A percentile compares a stretch with the other conserved stretches of the same genome.
These are phyloP conservation scores for Pseudolycoriella hygida DNA, from an alignment of 2,888 invertebrate species.

Conservation along the genomic window DNA sequence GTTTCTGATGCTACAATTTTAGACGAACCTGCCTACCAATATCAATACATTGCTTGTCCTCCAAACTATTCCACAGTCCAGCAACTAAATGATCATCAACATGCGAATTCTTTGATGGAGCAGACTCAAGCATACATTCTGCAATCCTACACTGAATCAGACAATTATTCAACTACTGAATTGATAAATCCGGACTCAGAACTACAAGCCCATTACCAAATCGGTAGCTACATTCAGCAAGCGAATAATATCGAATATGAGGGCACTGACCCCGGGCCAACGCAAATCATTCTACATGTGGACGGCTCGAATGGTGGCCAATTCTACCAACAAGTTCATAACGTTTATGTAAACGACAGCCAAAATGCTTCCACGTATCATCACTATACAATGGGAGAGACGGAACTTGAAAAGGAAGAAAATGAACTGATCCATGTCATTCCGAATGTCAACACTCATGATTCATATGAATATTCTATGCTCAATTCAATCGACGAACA, in stretches of 20 bases:
- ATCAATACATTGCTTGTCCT: too few relatives aligned
- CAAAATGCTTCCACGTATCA: not conserved
- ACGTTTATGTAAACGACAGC: not conserved
- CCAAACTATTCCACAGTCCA: too few relatives aligned
- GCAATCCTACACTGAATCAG: not conserved
- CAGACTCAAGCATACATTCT: slow-evolving; percentile 2
- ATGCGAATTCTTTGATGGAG: not conserved
- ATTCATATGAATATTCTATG: not conserved
- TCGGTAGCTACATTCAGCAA: not conserved
- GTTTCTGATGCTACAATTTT: too few relatives aligned
- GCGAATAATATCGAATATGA: not conserved
- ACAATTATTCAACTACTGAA: not conserved
- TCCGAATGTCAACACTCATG: not conserved
- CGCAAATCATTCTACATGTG: not conserved
- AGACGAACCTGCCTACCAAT: too few relatives aligned
- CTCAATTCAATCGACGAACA: not conserved
- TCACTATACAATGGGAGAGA: not conserved
- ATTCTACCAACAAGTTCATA: slow-evolving; percentile 3
- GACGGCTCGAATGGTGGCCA: slow-evolving; percentile 3
- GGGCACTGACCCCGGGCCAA: not conserved
- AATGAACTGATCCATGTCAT: not conserved
- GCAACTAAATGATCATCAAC: too few relatives aligned
- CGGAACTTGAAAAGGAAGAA: not conserved
- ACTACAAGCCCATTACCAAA: not conserved
- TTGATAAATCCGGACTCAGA: not conserved